Evolutionary conservation across 2,113 vertebrate species (phyloP), one percentile per base, ranked within the genome.

Genomic region (Numida meleagris): DNA sequence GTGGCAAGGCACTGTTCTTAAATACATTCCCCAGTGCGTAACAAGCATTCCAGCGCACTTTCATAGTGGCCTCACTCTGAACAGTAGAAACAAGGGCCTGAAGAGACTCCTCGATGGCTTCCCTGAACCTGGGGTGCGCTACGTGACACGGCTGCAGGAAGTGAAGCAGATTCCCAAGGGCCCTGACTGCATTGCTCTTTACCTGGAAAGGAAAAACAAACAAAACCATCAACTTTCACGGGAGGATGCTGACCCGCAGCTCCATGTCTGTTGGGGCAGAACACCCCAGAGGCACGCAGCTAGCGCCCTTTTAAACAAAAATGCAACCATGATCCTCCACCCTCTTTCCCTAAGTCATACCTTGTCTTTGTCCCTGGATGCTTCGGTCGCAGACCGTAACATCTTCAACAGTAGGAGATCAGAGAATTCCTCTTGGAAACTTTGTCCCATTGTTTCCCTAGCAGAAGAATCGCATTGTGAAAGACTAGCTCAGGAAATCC

Each of bases 21-120:
- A 99, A 99, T 0, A 99, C 99, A 33, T 99, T 99, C 19, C 99
- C 99, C 61, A 99, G 94, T 0, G 99, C 99, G 4, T 99, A 99
- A 33, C 99, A 99, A 14, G 99, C 99, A 31, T 99, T 99, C 99
- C 99, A 99, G 58, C 99, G 97, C 82, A 99, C 99, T 94, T 99
- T 99, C 99, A 99, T 99, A 4, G 98, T 99, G 89, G 99, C 98
- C 33, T 99, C 99, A 2, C 98, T 98, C 66, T 97, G 97, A 48
- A 99, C 98, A 2, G 99, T 98, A 42, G 98, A 97, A 33, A 99
- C 98, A 14, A 99, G 98, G 53, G 98, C 98, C 87, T 98, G 98
- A 45, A 99, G 97, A 4, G 99, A 97, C 9, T 99, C 98, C 83
- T 99, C 98, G 0, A 99, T 97, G 10, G 98, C 98, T 34, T 98